A percentile compares a stretch with the other conserved stretches of the same genome.
Evolutionary conservation across 2,888 invertebrate species (phyloP).

Genomic region (Dendrolimus houi): DNA sequence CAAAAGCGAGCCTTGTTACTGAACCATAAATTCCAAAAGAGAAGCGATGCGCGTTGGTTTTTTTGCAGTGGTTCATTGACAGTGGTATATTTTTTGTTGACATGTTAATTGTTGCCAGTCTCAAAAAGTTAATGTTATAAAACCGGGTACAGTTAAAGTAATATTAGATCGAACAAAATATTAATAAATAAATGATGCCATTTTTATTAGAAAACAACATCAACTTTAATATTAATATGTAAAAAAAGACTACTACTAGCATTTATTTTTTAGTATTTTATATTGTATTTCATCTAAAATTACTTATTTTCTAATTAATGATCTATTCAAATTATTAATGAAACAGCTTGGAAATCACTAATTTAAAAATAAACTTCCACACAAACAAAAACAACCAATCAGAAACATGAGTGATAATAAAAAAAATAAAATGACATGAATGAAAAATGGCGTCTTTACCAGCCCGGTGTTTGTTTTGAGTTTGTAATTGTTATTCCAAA

Average conservation of each 20-base stretch:
- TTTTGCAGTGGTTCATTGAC: conserved; percentile 66
- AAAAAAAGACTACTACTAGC: too few species aligned
- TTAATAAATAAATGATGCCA: too few species aligned
- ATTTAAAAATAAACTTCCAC: too few species aligned
- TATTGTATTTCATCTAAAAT: too few species aligned
- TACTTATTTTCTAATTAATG: too few species aligned
- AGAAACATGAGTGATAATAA: not conserved
- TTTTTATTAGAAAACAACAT: too few species aligned
- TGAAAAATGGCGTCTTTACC: conserved; percentile 21
- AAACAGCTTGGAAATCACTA: too few species aligned
- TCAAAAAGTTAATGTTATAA: conserved; percentile 9
- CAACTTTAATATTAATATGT: too few species aligned
- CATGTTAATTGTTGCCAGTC: conserved; percentile 37
- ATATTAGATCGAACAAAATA: too few species aligned
- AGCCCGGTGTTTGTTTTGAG: conserved; percentile 21
- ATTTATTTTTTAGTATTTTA: too few species aligned
- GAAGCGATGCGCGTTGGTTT: conserved; percentile 72
- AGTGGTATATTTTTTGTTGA: conserved; percentile 55
- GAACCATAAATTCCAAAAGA: conserved; percentile 76
- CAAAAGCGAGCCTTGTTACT: conserved; percentile 75
- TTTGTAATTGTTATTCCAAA: not conserved
- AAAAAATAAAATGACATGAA: conserved; percentile 12
- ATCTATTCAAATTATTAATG: too few species aligned
- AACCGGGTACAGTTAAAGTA: not conserved
- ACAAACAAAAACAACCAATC: not conserved